Evolutionary conservation across 2,113 vertebrate species (phyloP).

Genomic region (Xenopus tropicalis): UCB_Xtro_10.0 CM004450.2:90036001-90036500

Average conservation of each 20-base stretch:
- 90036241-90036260: slow-evolving; percentile 36
- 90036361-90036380: slow-evolving; percentile 46
- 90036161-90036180: background rate
- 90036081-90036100: no score
- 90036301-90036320: slow-evolving; percentile 48
- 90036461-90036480: slow-evolving; percentile 60
- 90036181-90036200: no score
- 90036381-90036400: slow-evolving; percentile 47
- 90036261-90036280: slow-evolving; percentile 44
- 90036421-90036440: slow-evolving; percentile 66
- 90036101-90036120: no score
- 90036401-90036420: slow-evolving; percentile 69
- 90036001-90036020: no score
- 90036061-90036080: slow-evolving; percentile 2
- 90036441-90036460: slow-evolving; percentile 66
- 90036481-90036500: slow-evolving; percentile 43
- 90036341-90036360: slow-evolving; percentile 52
- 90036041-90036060: background rate
- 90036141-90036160: background rate
- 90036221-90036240: slow-evolving; percentile 7
- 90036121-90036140: no score
- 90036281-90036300: slow-evolving; percentile 47
- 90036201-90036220: background rate
- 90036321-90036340: slow-evolving; percentile 49
- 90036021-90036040: no score